These are phyloP conservation scores for Oligia latruncula DNA, from an alignment of 2,888 invertebrate genomes.

Conservation along the genomic window DNA sequence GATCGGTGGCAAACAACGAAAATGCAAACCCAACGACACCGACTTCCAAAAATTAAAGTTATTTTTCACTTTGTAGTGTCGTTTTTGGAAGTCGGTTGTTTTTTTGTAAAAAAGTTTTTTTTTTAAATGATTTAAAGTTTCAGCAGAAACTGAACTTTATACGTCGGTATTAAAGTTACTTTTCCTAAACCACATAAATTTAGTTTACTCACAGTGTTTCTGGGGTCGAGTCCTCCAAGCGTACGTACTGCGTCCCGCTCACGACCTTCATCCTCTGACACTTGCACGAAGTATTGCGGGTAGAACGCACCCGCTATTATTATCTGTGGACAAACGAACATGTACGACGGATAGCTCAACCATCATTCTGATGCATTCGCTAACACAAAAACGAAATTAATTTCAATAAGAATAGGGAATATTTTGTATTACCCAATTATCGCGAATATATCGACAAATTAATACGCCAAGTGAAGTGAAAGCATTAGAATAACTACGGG, in stretches of 20 bases:
- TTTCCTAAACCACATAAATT: conserved; percentile 2
- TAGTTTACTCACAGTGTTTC: conserved; percentile 90
- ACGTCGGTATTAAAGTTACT: not conserved
- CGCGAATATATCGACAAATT: not conserved
- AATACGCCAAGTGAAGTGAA: not conserved
- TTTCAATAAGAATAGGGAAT: too few relatives aligned
- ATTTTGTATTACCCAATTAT: not conserved
- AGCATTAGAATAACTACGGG: not conserved
- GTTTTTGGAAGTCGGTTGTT: too few relatives aligned
- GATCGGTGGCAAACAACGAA: too few relatives aligned
- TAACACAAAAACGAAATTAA: not conserved
- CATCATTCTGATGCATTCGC: too few relatives aligned
- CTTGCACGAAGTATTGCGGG: conserved; percentile 95
- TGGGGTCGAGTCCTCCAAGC: conserved; percentile 94
- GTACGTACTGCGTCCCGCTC: conserved; percentile 92
- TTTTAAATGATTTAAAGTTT: not conserved
- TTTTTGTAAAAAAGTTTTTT: too few relatives aligned
- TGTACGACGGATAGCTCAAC: not conserved
- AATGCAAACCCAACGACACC: too few relatives aligned
- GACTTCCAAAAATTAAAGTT: too few relatives aligned
- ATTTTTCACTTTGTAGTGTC: too few relatives aligned
- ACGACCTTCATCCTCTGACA: conserved; percentile 88
- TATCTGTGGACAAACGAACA: conserved; percentile 84
- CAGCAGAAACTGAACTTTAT: conserved; percentile 4
- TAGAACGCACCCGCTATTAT: conserved; percentile 97